Evolutionary conservation across 2,113 vertebrate species (phyloP).

Genomic region (Daubentonia madagascariensis): DNA sequence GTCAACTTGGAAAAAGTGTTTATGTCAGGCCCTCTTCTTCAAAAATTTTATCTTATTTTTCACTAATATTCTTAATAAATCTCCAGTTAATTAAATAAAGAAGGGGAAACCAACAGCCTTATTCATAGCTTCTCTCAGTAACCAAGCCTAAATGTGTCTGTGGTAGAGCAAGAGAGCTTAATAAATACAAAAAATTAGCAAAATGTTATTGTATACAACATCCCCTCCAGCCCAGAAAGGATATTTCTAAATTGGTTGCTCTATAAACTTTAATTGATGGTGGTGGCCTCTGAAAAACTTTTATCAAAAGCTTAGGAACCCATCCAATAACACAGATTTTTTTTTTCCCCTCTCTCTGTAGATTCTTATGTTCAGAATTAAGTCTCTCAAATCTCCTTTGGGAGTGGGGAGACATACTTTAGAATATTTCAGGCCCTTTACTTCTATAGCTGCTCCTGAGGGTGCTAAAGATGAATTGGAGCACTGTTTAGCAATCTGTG

Average conservation of each 20-base stretch:
- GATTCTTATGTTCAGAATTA: conserved; percentile 30
- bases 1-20: conserved; percentile 64
- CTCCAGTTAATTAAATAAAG: neutral
- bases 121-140: neutral
- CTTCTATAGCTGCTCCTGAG: conserved; percentile 18
- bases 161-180: neutral
- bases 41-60: neutral
- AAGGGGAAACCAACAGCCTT: neutral
- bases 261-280: neutral
- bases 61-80: neutral
- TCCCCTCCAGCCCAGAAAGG: neutral
- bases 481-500: conserved; percentile 49
- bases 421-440: conserved; percentile 42
- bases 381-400: conserved; percentile 5
- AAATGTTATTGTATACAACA: neutral
- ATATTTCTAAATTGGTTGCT: neutral
- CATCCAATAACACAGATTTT: neutral
- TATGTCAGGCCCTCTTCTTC: neutral
- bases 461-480: conserved; percentile 43
- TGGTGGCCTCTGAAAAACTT: neutral
- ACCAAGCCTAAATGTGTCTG: neutral
- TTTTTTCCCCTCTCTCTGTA: neutral
- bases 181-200: neutral
- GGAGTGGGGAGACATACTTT: neutral
- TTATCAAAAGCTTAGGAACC: conserved; percentile 1